phyloP scores from a whole-genome alignment of 2,888 invertebrate genomes.

The Lasioglossum morio region DNA sequence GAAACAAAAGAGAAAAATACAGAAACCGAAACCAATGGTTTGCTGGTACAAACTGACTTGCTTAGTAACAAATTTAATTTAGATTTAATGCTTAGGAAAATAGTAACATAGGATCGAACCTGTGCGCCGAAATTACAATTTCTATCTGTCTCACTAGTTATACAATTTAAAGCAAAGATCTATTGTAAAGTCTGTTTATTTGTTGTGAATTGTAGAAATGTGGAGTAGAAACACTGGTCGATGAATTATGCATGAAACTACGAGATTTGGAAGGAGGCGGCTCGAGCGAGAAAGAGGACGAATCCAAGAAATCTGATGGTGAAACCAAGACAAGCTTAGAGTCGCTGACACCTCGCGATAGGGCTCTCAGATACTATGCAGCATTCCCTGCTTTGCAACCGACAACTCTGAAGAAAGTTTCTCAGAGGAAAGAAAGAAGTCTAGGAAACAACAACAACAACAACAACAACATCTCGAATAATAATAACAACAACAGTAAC shows the following conservation, averaged over 20 bases:
- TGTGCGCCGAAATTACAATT: no score
- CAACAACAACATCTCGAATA: conserved; percentile 69
- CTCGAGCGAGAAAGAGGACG: conserved; percentile 78
- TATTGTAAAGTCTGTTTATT: background rate
- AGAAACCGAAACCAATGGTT: no score
- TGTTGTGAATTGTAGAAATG: conserved; percentile 86
- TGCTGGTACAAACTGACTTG: no score
- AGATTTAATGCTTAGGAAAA: no score
- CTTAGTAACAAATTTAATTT: no score
- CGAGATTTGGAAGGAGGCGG: conserved; percentile 88
- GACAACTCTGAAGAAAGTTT: conserved; percentile 80
- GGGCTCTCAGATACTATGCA: conserved; percentile 91
- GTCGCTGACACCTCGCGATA: conserved; percentile 88
- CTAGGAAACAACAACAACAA: conserved; percentile 74
- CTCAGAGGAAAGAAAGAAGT: conserved; percentile 78
- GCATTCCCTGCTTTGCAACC: conserved; percentile 90
- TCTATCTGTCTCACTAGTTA: no score
- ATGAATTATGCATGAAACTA: conserved; percentile 92
- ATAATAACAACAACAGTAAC: conserved; percentile 76
- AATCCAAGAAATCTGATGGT: conserved; percentile 74
- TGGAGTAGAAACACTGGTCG: conserved; percentile 92
- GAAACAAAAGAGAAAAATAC: no score
- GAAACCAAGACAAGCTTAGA: conserved; percentile 83
- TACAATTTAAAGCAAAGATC: background rate
- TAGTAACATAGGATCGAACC: no score